Percentiles rank a stretch among this genome's conserved stretches.
phyloP scores from a whole-genome alignment of 2,888 invertebrate species.

The Tinea trinotella region DNA sequence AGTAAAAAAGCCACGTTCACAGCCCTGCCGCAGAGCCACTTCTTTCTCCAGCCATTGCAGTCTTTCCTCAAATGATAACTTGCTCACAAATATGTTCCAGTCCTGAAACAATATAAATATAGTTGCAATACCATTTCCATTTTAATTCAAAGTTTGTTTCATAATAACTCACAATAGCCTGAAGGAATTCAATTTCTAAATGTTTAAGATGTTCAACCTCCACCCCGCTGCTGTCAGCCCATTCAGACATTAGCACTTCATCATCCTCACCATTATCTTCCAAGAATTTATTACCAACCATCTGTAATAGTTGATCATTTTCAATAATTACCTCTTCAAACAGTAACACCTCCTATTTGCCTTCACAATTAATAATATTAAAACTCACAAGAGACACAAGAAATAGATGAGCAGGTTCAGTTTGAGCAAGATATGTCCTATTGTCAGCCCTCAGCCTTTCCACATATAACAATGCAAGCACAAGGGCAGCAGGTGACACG shows the following conservation, averaged over 20 bases:
- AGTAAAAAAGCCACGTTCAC: conserved; percentile 84
- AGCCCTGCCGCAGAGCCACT: conserved; percentile 82
- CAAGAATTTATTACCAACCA: conserved; percentile 96
- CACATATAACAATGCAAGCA: conserved; percentile 93
- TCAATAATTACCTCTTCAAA: not conserved
- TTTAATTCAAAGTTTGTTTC: conserved; percentile 18
- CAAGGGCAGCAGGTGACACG: conserved; percentile 92
- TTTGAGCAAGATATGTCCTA: conserved; percentile 62
- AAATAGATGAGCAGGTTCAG: conserved; percentile 91
- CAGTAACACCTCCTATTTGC: not conserved
- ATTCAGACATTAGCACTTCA: conserved; percentile 91
- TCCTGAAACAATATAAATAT: conserved; percentile 72
- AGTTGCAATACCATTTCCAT: not conserved
- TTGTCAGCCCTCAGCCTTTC: conserved; percentile 88
- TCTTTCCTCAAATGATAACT: conserved; percentile 81
- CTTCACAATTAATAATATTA: not conserved
- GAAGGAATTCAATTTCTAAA: conserved; percentile 89
- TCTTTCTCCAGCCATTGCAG: conserved; percentile 78
- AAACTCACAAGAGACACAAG: conserved; percentile 89
- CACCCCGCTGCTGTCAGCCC: conserved; percentile 90
- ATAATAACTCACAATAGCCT: conserved; percentile 90
- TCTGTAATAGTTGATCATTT: conserved; percentile 67
- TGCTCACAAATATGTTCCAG: conserved; percentile 88
- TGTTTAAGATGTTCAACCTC: conserved; percentile 83
- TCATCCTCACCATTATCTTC: conserved; percentile 95